Evolutionary conservation across 2,888 invertebrate species (phyloP), one percentile per base, ranked within the genome.

Genomic region (Ditylenchus weischeri): DNA sequence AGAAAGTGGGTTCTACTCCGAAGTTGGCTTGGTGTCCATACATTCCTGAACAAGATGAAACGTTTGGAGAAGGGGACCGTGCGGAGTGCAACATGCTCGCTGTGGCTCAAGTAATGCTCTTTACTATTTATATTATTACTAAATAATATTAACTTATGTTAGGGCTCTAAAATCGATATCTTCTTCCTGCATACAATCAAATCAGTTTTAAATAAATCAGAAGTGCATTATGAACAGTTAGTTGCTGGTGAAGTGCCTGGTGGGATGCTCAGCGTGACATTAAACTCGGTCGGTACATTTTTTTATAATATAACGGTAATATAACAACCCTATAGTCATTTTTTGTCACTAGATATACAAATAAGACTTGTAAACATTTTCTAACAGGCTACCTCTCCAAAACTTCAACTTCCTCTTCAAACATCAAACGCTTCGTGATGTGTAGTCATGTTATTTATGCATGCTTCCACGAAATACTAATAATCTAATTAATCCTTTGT

Each of bases 21-120:
- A 67, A 67, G 48, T 66, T 81, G 49, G 71, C 70, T 11, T 81
- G 81, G 81, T 81, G 81, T 57, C 79, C 80, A 5, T 81, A 75
- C 66, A 67, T 79, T 43, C 74, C 75, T 10, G 73, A 72, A 21
- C 73, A 75, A 6, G 75, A 75, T 8, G 73, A 66, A 11, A 64
- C 59, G 2, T 3, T 6, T 8, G 60, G 57, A 19, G 73, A 67
- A 6, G 62, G 47, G 2, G 70, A 70, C n/a, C 51, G 64, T 15
- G 51, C 59, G 21, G 61, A 64, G 6, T 36, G 62, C 35, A 57
- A 74, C 36, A 35, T 73, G 64, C 62, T 73, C 19, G 73, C 65
- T 11, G 63, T 73, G 15, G 68, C 62, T 11, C 60, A 62, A 23
- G 71, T 70, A 21, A 15, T 54, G n/a, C 13, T 58, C 11, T 3